Evolutionary conservation across 2,113 vertebrate species (phyloP).

Genomic region (Hydropotes inermis): DNA sequence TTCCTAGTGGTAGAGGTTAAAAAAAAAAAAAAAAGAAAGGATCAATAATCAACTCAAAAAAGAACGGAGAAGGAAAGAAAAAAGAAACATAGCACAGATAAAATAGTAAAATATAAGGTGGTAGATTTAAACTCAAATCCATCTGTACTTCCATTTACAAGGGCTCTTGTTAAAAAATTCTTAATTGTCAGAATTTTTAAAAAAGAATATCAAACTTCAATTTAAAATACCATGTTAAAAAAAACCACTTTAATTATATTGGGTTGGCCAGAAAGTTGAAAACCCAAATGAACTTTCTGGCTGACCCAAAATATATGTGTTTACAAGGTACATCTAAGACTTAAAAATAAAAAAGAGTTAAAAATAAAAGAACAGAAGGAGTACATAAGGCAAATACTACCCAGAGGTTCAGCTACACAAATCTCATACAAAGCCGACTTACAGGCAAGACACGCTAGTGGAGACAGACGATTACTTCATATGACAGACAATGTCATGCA

Average conservation of each 20-base stretch:
- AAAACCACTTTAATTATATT: neutral
- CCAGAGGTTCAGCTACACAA: neutral
- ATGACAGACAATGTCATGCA: accelerated
- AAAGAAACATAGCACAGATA: neutral
- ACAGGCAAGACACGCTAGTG: neutral
- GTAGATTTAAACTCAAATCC: neutral
- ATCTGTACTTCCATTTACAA: neutral
- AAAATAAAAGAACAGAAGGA: neutral
- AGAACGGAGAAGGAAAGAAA: neutral
- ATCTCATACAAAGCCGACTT: neutral
- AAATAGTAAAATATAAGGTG: neutral
- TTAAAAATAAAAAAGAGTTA: neutral
- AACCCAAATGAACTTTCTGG: neutral
- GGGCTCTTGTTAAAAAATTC: neutral
- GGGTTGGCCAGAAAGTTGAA: neutral
- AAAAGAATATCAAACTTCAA: neutral
- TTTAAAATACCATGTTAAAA: neutral
- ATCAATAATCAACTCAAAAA: neutral
- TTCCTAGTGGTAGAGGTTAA: neutral
- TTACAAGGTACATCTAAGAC: neutral
- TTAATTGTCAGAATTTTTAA: neutral
- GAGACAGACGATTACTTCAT: neutral
- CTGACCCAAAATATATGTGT: neutral
- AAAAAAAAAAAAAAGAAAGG: no score
- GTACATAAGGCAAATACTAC: neutral